Evolutionary conservation across 2,113 vertebrate genomes (phyloP), one percentile per base, ranked within the genome.

Genomic region (Neomonachus schauinslandi): DNA sequence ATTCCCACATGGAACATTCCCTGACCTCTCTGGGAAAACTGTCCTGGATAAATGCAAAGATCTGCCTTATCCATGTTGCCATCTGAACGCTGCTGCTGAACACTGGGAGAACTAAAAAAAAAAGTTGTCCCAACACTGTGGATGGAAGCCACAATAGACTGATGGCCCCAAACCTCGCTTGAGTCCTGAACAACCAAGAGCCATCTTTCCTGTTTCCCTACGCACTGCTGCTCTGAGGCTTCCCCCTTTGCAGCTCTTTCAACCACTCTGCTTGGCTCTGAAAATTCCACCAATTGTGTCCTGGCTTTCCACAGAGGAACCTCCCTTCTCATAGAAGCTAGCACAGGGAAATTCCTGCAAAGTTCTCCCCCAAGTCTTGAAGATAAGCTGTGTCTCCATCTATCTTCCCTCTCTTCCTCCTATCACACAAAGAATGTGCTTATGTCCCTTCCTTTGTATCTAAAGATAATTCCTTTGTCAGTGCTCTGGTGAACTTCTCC

Each of bases 141-240:
- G 39, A 63, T 11, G 24, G 26, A 33, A 61, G 10, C 36, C 28
- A 28, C 36, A 46, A 18, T 33, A 74, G 42, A n/a, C 11, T 26
- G 46, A 10, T 1, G 19, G 33, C 8, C 21, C 26, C 33, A 72
- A 57, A n/a, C 67, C 24, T 57, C 39, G 1, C 22, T 36, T 31
- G 61, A 59, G 26, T 55, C 14, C 22, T 74, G 46, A 61, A 7
- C 4, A 31, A 46, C 15, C 1, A 0, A 90, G 6, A 31, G 14
- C 21, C 65, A 1, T 59, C 15, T 31, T 69, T 57, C 22, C 2
- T 7, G 53, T 57, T 71, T 42, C 31, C 33, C 22, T 28, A 15
- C 1, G 9, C 1, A 13, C 1, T 21, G 46, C 5, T 12, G 11
- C 2, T 19, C 14, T 49, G 76, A 80, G 28, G 3, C 53, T 59